A percentile compares a stretch with the other conserved stretches of the same genome.
Evolutionary conservation across 2,113 vertebrate species (phyloP).

Genomic region (Urocolius indicus): DNA sequence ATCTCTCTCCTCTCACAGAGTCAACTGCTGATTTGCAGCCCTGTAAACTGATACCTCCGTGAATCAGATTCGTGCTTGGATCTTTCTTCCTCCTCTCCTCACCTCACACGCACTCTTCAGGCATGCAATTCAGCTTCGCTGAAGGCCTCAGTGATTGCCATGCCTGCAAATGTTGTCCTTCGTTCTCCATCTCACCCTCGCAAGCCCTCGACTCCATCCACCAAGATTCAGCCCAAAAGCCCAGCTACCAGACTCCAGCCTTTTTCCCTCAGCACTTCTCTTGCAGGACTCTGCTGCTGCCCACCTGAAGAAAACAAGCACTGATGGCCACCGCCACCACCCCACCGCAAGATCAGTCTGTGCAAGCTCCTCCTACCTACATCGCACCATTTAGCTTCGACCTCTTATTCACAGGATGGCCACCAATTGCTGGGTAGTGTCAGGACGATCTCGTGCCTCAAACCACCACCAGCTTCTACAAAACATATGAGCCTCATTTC

Average conservation of each 20-base stretch:
- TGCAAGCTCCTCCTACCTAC: background rate
- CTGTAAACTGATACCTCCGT: background rate
- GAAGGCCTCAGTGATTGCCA: background rate
- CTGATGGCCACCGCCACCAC: fast-evolving
- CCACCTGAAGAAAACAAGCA: background rate
- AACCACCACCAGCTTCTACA: background rate
- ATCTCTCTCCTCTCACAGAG: background rate
- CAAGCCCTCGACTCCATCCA: background rate
- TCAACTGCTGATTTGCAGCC: background rate
- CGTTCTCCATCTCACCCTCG: background rate
- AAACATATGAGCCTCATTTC: background rate
- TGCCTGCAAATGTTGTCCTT: background rate
- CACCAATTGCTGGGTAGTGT: background rate
- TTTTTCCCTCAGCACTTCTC: background rate
- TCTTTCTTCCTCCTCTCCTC: background rate
- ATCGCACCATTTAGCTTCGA: fast-evolving
- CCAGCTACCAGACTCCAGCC: background rate
- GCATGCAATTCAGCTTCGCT: fast-evolving
- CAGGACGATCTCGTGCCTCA: background rate
- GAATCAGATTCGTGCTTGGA: background rate
- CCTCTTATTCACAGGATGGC: background rate
- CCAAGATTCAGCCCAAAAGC: fast-evolving
- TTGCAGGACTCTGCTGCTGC: background rate
- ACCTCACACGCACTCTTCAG: background rate
- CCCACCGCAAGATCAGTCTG: fast-evolving